Conservation (phyloP, 2,888 invertebrate species). For the Xylota sylvarum region DNA sequence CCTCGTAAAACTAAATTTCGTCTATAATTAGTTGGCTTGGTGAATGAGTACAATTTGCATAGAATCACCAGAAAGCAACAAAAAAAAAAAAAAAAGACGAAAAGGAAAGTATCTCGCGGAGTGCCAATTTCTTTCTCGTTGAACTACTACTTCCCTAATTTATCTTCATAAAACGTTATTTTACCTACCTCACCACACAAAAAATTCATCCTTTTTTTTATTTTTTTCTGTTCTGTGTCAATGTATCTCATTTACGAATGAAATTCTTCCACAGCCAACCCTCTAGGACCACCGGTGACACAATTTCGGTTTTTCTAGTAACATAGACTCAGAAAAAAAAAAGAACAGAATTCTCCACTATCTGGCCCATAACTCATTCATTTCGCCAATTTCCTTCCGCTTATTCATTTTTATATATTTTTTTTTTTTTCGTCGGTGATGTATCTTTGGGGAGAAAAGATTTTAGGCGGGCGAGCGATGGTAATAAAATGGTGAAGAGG, state of each 20-base stretch:
- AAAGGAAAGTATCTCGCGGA: slow-evolving; percentile 24
- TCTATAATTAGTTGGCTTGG: slow-evolving; percentile 56
- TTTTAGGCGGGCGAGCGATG: background rate
- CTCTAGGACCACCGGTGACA: slow-evolving; percentile 48
- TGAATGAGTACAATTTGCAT: slow-evolving; percentile 50
- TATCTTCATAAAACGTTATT: slow-evolving; percentile 73
- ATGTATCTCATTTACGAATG: slow-evolving; percentile 67
- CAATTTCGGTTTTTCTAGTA: slow-evolving; percentile 42
- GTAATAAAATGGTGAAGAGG: background rate
- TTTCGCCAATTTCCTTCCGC: slow-evolving; percentile 70
- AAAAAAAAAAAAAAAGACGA: slow-evolving; percentile 15
- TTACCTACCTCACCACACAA: slow-evolving; percentile 53
- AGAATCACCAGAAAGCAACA: background rate
- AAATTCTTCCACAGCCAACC: slow-evolving; percentile 49
- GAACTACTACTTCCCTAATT: slow-evolving; percentile 59
- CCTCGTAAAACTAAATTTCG: slow-evolving; percentile 26
- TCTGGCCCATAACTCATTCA: slow-evolving; percentile 70
- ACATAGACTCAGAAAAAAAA: slow-evolving; percentile 16
- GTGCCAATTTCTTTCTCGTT: slow-evolving; percentile 63
- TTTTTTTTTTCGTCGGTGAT: background rate
- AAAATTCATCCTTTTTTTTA: background rate
- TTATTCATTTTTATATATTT: slow-evolving; percentile 52
- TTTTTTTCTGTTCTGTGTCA: slow-evolving; percentile 16
- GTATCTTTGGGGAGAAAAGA: slow-evolving; percentile 26
- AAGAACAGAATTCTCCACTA: slow-evolving; percentile 29